Percentiles rank a stretch among this genome's conserved stretches.
Evolutionary conservation across 2,888 invertebrate species (phyloP).

Genomic region (Spisula subtruncata): DNA sequence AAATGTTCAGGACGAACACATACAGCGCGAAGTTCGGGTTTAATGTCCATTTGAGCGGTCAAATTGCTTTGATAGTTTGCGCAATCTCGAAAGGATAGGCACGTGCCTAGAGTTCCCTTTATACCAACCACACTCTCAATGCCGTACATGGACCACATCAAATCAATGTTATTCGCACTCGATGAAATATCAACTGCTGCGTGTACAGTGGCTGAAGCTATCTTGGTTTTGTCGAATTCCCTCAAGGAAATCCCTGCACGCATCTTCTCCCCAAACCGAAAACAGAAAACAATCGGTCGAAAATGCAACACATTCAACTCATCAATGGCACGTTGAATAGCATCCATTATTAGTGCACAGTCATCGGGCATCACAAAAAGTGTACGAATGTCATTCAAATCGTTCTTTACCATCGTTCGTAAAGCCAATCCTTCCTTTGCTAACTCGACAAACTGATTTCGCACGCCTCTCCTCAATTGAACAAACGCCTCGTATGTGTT

Average conservation of each 20-base stretch:
- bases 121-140: constrained; percentile 14
- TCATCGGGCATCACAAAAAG: constrained; percentile 24
- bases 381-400: constrained; percentile 17
- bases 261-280: constrained; percentile 34
- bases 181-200: not conserved
- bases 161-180: not conserved
- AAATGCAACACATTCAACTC: not conserved
- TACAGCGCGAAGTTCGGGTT: not conserved
- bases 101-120: constrained; percentile 5
- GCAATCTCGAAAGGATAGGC: constrained; percentile 25
- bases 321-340: not conserved
- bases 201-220: constrained; percentile 8
- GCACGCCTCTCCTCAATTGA: too few species aligned
- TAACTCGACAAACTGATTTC: too few species aligned
- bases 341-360: not conserved
- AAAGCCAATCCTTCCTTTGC: too few species aligned
- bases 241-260: not conserved
- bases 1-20: not conserved
- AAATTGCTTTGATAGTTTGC: constrained; percentile 35
- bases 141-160: constrained; percentile 16
- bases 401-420: constrained; percentile 23
- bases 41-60: not conserved
- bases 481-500: too few species aligned
- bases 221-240: not conserved
- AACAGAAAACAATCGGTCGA: not conserved